phyloP scores from a whole-genome alignment of 2,113 vertebrate species.

The human (Homo sapiens) region DNA sequence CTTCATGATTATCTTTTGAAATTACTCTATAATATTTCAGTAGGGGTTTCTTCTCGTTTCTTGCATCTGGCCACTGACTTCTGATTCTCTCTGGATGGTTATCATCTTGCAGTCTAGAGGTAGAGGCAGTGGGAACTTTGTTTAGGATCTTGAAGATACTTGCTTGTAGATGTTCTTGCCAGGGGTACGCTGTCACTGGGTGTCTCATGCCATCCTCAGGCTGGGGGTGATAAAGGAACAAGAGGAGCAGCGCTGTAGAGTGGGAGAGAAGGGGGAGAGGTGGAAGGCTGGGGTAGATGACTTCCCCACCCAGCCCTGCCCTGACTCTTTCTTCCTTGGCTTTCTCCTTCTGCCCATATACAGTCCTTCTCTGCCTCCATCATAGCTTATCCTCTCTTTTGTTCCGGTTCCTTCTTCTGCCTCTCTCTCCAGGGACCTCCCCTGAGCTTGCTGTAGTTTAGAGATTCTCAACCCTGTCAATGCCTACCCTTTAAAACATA shows the following conservation, averaged over 20 bases:
- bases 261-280: too few relatives aligned
- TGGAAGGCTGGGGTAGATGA: not conserved
- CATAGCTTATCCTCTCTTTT: not conserved
- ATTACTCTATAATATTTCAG: not conserved
- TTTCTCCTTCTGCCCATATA: not conserved
- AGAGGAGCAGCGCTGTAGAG: not conserved
- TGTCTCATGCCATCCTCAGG: not conserved
- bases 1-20: not conserved
- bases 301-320: not conserved
- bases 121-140: not conserved
- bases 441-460: not conserved
- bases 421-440: not conserved
- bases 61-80: not conserved
- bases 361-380: not conserved
- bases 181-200: not conserved
- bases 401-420: not conserved
- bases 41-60: not conserved
- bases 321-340: not conserved
- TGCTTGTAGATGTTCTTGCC: not conserved
- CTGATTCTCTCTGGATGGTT: not conserved
- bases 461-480: not conserved
- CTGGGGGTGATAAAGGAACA: not conserved
- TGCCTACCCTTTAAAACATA: not conserved
- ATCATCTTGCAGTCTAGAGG: not conserved
- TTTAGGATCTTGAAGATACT: not conserved